Evolutionary conservation across 2,113 vertebrate species (phyloP).

Genomic region (Conger conger): DNA sequence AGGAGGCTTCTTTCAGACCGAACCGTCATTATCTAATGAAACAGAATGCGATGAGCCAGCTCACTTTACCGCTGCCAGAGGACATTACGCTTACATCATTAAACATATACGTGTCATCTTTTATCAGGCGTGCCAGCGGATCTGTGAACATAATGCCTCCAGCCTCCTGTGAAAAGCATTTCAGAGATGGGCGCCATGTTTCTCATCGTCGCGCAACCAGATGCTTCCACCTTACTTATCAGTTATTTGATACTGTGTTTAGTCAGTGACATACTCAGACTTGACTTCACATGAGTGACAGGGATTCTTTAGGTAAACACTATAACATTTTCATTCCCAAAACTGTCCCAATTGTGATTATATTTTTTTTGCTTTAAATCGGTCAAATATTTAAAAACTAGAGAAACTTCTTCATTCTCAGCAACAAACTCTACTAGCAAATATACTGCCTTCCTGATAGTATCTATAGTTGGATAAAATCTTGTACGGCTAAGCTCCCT

Average conservation of each 20-base stretch:
- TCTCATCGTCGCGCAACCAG: neutral
- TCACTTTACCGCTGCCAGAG: slow-evolving; percentile 10
- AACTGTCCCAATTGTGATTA: no score
- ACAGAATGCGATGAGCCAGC: slow-evolving; percentile 34
- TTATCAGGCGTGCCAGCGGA: neutral
- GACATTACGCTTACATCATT: slow-evolving; percentile 10
- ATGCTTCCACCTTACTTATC: neutral
- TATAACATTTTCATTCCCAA: no score
- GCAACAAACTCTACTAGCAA: no score
- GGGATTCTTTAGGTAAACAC: no score
- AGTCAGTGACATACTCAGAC: neutral
- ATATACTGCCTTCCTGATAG: no score
- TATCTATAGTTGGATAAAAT: no score
- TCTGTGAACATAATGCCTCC: slow-evolving; percentile 12
- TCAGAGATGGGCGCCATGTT: neutral
- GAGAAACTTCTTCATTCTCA: no score
- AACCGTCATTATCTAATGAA: slow-evolving; percentile 36
- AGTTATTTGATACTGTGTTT: neutral
- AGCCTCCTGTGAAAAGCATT: neutral
- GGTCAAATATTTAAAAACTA: no score
- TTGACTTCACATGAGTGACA: neutral
- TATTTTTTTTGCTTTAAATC: no score
- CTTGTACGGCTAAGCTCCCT: no score
- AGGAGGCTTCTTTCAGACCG: slow-evolving; percentile 19
- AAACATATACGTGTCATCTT: neutral